Base-by-base conservation (phyloP, 2,797 vertebrate genomes). In the Astyanax mexicanus region DNA sequence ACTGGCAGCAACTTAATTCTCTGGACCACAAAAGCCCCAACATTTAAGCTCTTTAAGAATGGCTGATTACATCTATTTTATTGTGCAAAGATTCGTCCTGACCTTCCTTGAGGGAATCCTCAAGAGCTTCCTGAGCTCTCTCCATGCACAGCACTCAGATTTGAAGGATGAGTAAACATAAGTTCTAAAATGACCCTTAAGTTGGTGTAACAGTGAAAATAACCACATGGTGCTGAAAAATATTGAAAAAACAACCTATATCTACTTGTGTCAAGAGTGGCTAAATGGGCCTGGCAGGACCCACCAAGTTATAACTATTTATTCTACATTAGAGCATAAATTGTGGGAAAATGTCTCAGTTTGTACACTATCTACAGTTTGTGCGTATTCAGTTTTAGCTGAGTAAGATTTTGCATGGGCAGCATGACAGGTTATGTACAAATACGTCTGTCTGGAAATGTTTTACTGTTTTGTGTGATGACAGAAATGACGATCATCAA, bases 281-380 rank as follows among this genome's bases (percentile, higher is more conserved):
- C 57, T 66, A 70, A 25, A 27, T 44, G 70, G 44, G 25, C 71
- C 76, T 72, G 45, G 17, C 49, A 21, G 80, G 45, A 27, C 47
- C 57, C 60, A 69, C 23, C 37, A 19, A 66, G 23, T 32, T 45
- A 38, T 76, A 76, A 72, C 75, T 68, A 80, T 72, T 80, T 77
- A 68, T 54, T 52, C 69, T 25, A 57, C 44, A 55, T 68, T 38
- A 45, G 17, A 68, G 17, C 54, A 55, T 40, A 29, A 51, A 73
- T 40, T 12, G 44, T 65, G 21, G 13, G 49, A 23, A 49, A 62
- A 72, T 13, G 37, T 40, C 62, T 66, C 3, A 42, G 37, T 61
- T 37, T 21, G 9, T 13, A 42, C 19, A 29, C 4, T 29, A 51
- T 35, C 54, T 47, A 66, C n/a, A 17, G 8, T 51, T 65, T 29